Evolutionary conservation across 1,140 invertebrate species (phyloP).

Genomic region (Drosophila mojavensis): DNA sequence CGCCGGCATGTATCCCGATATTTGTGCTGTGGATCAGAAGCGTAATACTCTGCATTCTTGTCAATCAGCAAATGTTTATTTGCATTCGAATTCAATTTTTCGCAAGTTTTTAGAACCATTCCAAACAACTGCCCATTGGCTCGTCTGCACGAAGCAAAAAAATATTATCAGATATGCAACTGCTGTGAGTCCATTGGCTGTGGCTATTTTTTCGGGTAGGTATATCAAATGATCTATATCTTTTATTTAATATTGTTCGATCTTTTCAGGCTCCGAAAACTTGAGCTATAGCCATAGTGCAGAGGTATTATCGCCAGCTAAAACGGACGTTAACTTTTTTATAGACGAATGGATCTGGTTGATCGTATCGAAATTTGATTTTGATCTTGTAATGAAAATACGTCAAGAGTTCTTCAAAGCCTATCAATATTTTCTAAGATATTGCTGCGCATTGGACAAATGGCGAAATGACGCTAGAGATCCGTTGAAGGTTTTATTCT

Average conservation of each 20-base stretch:
- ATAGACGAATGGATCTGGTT: constrained; percentile 94
- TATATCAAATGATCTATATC: not conserved
- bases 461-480: constrained; percentile 24
- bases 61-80: constrained; percentile 30
- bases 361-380: constrained; percentile 88
- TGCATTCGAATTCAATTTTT: constrained; percentile 88
- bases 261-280: constrained; percentile 30
- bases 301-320: constrained; percentile 11
- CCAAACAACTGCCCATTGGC: constrained; percentile 86
- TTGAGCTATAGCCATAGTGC: constrained; percentile 24
- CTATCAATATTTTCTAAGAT: constrained; percentile 57
- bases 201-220: constrained; percentile 87
- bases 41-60: constrained; percentile 49
- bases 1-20: constrained; percentile 94
- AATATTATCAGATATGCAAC: constrained; percentile 91
- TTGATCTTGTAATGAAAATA: constrained; percentile 88
- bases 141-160: constrained; percentile 93
- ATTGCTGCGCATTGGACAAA: constrained; percentile 54
- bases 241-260: not conserved
- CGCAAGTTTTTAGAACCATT: constrained; percentile 78
- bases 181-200: constrained; percentile 90
- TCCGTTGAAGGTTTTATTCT: not conserved
- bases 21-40: constrained; percentile 87
- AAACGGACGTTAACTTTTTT: constrained; percentile 48
- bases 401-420: constrained; percentile 89